phyloP scores from a whole-genome alignment of 2,797 vertebrate genomes.

The Chaenodraco wilsoni region DNA sequence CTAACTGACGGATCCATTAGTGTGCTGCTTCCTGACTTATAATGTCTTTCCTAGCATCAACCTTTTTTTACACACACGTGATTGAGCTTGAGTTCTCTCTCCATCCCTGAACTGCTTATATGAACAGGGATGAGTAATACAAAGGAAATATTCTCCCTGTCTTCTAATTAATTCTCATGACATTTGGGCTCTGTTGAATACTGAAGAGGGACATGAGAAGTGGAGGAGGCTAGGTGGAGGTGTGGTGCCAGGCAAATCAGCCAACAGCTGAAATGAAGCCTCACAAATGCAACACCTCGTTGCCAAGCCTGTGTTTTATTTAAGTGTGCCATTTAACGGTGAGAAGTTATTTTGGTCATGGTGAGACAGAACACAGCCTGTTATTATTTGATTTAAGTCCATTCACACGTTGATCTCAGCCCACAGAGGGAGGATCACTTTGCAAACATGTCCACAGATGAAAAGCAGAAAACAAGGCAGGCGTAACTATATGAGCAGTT shows the following conservation, averaged over 20 bases:
- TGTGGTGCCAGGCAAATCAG: neutral
- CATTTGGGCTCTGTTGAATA: constrained; percentile 44
- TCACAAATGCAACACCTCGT: constrained; percentile 1
- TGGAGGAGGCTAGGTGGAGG: constrained; percentile 15
- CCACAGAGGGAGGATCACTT: constrained; percentile 38
- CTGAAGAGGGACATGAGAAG: neutral
- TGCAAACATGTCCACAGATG: constrained; percentile 46
- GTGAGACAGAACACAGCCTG: constrained; percentile 27
- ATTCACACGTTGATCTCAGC: constrained; percentile 39
- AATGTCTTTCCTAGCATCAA: constrained; percentile 28
- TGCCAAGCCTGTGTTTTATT: constrained; percentile 39
- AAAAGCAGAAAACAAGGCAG: constrained; percentile 33
- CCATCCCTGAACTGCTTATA: constrained; percentile 6
- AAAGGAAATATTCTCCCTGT: constrained; percentile 7
- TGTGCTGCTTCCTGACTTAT: constrained; percentile 21
- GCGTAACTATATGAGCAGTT: constrained; percentile 19
- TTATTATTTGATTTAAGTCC: constrained; percentile 56
- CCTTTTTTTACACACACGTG: constrained; percentile 10
- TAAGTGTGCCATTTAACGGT: constrained; percentile 39
- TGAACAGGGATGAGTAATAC: neutral
- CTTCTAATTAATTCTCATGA: constrained; percentile 45
- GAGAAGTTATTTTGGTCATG: constrained; percentile 51
- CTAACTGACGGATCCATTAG: constrained; percentile 22
- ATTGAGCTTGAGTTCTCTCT: constrained; percentile 8
- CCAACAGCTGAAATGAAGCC: constrained; percentile 32